Evolutionary conservation across 2,888 invertebrate genomes (phyloP), one percentile per base, ranked within the genome.

Genomic region (Cheilosia vulpina): DNA sequence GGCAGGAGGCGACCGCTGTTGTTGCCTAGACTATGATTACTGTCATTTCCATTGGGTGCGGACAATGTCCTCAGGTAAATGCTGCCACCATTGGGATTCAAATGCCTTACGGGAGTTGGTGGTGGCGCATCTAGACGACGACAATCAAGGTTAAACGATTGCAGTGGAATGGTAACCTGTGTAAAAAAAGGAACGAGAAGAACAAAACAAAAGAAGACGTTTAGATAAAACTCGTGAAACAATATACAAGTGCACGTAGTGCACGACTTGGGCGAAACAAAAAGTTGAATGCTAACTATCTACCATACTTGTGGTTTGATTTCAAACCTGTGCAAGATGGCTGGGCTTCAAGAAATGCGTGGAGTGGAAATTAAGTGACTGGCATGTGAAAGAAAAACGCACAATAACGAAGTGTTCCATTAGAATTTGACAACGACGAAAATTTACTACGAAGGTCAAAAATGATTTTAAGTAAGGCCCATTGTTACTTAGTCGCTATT

Each of bases 91-190:
- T 88, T 87, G 69, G 82, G 69, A 87, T 55, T 81, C 72, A 82
- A 81, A 71, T 88, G 87, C 88, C 88, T 87, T 77, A 80, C 62
- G 76, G 87, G 65, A 57, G 69, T 55, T 58, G 62, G 50, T 17
- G 82, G 76, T 75, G 87, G 75, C 53, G 85, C 87, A 87, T 89
- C 90, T 88, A 89, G 89, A 88, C 89, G 90, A 88, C 90, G 89
- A 88, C 90, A 90, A 90, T 91, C 91, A 90, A 92, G 90, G 90
- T 91, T 91, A 90, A 92, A 92, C 87, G 92, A 92, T 89, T 92
- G 92, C 88, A 92, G 88, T 89, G 92, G 92, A 90, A 92, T 92
- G 88, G 92, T 92, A 89, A 92, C 89, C 92, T 92, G 90, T 89
- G 79, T 79, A 21, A 62, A 45, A n/a, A n/a, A 47, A 27, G 45